A percentile compares a stretch with the other conserved stretches of the same genome.
Conservation (phyloP, 2,797 vertebrate species). For the Halcyon smyrnensis region DNA sequence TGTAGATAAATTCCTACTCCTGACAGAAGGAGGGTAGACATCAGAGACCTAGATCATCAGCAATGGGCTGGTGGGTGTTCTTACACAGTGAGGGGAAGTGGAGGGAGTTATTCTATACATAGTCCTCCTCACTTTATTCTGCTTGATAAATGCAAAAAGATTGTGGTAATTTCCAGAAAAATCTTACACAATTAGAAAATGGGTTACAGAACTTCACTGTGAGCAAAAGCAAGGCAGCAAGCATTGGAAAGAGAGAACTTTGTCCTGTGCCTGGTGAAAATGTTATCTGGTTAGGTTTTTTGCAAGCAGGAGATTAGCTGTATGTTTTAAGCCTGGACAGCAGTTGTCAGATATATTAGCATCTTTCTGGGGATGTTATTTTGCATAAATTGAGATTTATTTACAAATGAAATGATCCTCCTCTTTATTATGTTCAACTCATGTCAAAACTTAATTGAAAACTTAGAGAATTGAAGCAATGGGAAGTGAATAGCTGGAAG, state of each 20-base stretch:
- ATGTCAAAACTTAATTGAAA: background rate
- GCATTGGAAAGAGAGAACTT: background rate
- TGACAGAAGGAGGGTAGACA: background rate
- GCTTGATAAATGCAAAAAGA: background rate
- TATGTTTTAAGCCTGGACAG: background rate
- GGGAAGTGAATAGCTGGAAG: background rate
- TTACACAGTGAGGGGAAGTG: accelerated
- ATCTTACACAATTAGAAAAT: background rate
- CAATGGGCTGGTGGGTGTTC: background rate
- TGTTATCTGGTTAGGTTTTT: background rate
- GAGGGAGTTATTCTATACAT: background rate
- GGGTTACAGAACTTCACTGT: background rate
- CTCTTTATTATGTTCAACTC: background rate
- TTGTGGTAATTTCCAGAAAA: background rate
- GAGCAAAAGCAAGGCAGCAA: background rate
- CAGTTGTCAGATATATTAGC: background rate
- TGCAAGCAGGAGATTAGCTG: background rate
- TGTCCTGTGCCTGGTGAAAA: background rate
- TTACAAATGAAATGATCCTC: background rate
- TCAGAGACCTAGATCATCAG: background rate
- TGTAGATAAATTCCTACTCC: background rate
- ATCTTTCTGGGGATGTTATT: background rate
- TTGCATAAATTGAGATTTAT: background rate
- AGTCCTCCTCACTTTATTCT: background rate
- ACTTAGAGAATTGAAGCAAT: background rate